Evolutionary conservation across 2,888 invertebrate species (phyloP).

Genomic region (Trachelus troglodyta): DNA sequence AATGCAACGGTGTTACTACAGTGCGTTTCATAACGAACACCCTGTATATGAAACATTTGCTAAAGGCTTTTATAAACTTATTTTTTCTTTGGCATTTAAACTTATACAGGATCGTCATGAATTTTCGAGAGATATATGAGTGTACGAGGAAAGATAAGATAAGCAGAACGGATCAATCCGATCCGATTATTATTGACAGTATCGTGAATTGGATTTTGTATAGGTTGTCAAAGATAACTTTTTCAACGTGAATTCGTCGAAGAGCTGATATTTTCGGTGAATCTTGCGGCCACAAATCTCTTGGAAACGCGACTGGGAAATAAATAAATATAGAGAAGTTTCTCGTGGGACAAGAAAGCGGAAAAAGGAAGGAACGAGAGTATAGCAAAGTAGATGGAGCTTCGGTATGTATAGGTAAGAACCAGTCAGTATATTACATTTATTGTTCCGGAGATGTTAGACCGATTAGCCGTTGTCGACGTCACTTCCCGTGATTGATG

Average conservation of each 20-base stretch:
- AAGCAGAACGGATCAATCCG: too few relatives aligned
- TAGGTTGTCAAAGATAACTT: not conserved
- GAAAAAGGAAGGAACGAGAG: not conserved
- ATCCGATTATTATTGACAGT: too few relatives aligned
- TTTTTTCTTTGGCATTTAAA: not conserved
- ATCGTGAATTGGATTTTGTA: not conserved
- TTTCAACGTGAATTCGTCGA: not conserved
- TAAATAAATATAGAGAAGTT: not conserved
- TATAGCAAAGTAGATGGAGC: not conserved
- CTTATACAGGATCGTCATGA: too few relatives aligned
- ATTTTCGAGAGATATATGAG: too few relatives aligned
- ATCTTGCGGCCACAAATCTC: not conserved
- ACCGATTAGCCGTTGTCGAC: conserved; percentile 4
- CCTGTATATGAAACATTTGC: not conserved
- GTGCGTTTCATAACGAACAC: too few relatives aligned
- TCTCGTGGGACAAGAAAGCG: not conserved
- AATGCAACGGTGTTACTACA: too few relatives aligned
- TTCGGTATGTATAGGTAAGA: not conserved
- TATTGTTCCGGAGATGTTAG: not conserved
- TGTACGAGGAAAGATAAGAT: too few relatives aligned
- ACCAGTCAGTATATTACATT: not conserved
- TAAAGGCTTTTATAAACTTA: not conserved
- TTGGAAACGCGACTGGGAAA: not conserved
- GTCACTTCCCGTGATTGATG: conserved; percentile 4
- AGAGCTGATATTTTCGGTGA: not conserved